Conservation (phyloP, 2,888 invertebrate genomes). For the Eupithecia dodoneata region DNA sequence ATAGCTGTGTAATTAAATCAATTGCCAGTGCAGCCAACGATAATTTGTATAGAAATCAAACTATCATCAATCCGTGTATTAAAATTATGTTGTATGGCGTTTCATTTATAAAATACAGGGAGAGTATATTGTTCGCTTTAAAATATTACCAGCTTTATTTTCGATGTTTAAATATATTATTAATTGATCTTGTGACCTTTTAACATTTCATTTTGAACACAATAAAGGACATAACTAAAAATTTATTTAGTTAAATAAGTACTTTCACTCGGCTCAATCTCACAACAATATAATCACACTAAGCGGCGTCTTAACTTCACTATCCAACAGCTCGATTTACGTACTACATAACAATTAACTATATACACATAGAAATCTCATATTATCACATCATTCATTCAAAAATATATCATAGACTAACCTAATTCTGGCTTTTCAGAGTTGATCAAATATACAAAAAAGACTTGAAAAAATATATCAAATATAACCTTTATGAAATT, state of each 20-base stretch:
- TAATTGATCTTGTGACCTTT: background rate
- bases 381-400: conserved; percentile 81
- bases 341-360: conserved; percentile 70
- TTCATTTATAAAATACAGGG: background rate
- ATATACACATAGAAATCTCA: conserved; percentile 74
- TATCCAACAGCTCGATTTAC: conserved; percentile 60
- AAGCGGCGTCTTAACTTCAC: conserved; percentile 40
- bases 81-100: background rate
- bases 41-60: background rate
- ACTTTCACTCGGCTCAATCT: conserved; percentile 17
- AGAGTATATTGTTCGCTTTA: background rate
- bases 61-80: background rate
- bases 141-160: background rate
- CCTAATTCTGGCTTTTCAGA: background rate
- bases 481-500: too few species aligned
- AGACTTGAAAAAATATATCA: background rate
- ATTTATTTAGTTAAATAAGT: background rate
- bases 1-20: too few species aligned
- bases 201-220: background rate
- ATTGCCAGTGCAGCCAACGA: background rate
- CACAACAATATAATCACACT: conserved; percentile 18
- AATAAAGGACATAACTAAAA: background rate
- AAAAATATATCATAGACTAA: conserved; percentile 57
- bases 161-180: background rate
- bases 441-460: background rate